Conservation (phyloP, 2,888 invertebrate genomes). For the Cantharis nigra region DNA sequence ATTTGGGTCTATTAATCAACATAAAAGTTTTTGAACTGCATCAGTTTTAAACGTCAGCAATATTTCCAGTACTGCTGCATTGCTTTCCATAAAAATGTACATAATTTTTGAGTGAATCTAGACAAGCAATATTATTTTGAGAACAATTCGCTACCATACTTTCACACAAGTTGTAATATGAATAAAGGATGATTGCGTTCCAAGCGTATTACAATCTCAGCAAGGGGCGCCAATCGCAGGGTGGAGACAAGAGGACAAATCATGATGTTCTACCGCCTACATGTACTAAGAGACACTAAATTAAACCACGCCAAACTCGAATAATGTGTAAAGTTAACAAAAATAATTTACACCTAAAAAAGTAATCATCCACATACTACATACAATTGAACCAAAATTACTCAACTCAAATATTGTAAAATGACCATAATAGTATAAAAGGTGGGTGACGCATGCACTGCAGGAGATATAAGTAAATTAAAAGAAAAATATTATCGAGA, state of each 20-base stretch:
- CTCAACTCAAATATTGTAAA: neutral
- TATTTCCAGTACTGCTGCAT: conserved; percentile 10
- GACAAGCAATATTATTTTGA: conserved; percentile 26
- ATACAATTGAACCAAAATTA: neutral
- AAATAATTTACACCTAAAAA: conserved; percentile 4
- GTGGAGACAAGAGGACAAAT: conserved; percentile 47
- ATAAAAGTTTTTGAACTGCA: neutral
- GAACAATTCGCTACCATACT: conserved; percentile 21
- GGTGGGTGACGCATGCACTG: neutral
- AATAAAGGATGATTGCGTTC: conserved; percentile 53
- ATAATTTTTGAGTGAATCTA: conserved; percentile 22
- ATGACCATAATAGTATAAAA: neutral
- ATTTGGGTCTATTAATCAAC: neutral
- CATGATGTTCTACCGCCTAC: conserved; percentile 35
- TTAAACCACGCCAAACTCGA: conserved; percentile 19
- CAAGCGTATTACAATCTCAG: conserved; percentile 45
- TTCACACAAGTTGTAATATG: conserved; percentile 44
- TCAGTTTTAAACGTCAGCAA: conserved; percentile 5
- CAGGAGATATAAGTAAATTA: neutral
- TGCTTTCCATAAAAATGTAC: conserved; percentile 15
- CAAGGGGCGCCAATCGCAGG: conserved; percentile 48
- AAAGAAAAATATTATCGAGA: neutral
- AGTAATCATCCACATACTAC: neutral
- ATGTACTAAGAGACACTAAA: conserved; percentile 17
- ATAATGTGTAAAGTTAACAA: neutral